These are phyloP conservation scores for Hirtodrosophila cameraria DNA, from an alignment of 2,888 invertebrate species.

Conservation along the genomic window DNA sequence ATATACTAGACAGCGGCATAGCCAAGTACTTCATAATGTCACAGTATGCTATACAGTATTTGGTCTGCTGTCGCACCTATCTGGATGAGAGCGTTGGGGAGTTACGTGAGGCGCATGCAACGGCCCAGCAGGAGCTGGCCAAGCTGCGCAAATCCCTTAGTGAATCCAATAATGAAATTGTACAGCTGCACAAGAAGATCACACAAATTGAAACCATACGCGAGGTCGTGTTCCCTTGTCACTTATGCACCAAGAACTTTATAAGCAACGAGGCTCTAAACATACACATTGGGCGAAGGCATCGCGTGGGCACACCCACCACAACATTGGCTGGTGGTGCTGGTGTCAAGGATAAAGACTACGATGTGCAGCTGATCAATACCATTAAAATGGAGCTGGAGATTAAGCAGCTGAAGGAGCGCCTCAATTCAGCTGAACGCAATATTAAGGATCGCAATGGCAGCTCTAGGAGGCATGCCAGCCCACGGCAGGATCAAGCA, in stretches of 20 bases:
- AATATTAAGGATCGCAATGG: slow-evolving; percentile 83
- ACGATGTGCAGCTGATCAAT: slow-evolving; percentile 85
- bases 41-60: slow-evolving; percentile 82
- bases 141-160: slow-evolving; percentile 67
- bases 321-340: slow-evolving; percentile 14
- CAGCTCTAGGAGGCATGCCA: slow-evolving; percentile 19
- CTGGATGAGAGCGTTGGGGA: slow-evolving; percentile 81
- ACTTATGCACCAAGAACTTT: slow-evolving; percentile 83
- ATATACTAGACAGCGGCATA: slow-evolving; percentile 83
- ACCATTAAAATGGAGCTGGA: slow-evolving; percentile 88
- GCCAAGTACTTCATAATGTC: slow-evolving; percentile 83
- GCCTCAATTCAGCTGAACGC: slow-evolving; percentile 86
- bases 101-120: slow-evolving; percentile 71
- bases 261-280: slow-evolving; percentile 83
- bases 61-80: slow-evolving; percentile 82
- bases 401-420: slow-evolving; percentile 87
- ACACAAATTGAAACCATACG: slow-evolving; percentile 82
- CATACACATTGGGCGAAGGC: slow-evolving; percentile 81
- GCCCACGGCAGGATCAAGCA: slow-evolving; percentile 47
- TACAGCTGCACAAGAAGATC: slow-evolving; percentile 81
- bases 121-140: slow-evolving; percentile 74
- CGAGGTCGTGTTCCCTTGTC: slow-evolving; percentile 83
- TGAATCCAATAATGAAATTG: slow-evolving; percentile 80
- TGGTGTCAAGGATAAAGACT: slow-evolving; percentile 62
- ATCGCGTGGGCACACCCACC: slow-evolving; percentile 61